Base-by-base conservation (phyloP, 1,140 invertebrate species). In the Megalopta genalis region DNA sequence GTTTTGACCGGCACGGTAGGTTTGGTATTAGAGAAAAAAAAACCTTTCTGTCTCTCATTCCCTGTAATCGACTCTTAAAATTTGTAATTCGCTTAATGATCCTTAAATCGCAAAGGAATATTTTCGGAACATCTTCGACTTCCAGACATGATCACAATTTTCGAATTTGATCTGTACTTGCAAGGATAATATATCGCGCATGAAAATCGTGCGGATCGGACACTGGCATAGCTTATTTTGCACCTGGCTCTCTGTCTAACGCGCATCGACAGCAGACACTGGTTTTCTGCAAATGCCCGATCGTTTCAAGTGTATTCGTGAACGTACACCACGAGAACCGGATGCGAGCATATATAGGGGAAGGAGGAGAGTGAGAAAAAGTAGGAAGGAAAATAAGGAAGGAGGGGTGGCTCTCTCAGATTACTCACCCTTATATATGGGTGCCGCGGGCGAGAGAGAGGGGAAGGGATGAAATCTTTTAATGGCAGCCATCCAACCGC, bases 351-450 rank as follows among this genome's bases (percentile, higher is more conserved):
- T 71, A 52, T 46, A 81, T 64, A 70, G 81, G 82, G 80, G 77
- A 86, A 80, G 69, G 82, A 74, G 63, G 71, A 82, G 78, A 68
- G 84, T 78, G 85, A 87, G 84, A 84, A 87, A 84, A 87, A 80
- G 83, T 80, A 89, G 81, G 81, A 86, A 79, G 82, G 80, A 84
- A 81, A 85, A 88, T 85, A 87, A 87, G 88, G 83, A 88, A 86
- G 87, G 73, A 83, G 83, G 85, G 88, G 77, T 84, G 82, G 85
- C 78, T n/a, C 32, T 86, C 88, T 87, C 88, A 90, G 89, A 90
- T 90, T 90, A 90, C 89, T 90, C 89, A 90, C 89, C 88, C 88
- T 90, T 90, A 87, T 90, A 89, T 89, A 90, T 89, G 86, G 82
- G 81, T 82, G 87, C 85, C 83, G 80, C 79, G 79, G 83, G 86